Base-by-base conservation (phyloP, 2,797 vertebrate species). In the Muscicapa comitata region DNA sequence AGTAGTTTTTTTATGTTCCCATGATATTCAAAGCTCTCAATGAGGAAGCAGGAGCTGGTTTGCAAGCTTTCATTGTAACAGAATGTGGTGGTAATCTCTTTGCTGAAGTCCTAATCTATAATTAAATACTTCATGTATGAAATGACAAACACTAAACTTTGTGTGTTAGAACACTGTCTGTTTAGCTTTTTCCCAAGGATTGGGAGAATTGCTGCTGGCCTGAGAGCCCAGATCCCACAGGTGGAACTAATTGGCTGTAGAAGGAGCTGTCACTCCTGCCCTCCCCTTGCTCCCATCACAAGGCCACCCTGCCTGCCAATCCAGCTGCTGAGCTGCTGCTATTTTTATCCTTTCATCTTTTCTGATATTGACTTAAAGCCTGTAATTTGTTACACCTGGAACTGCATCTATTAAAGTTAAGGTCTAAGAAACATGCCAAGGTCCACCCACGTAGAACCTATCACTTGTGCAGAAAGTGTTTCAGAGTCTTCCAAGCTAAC, bases 351-450 rank as follows among this genome's bases (percentile, higher is more conserved):
- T 88, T 86, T 42, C 51, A 68, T 68, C 73, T 90, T 66, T 24
- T 31, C 72, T 67, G 51, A 61, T 92, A 77, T 65, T 65, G 65
- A 61, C 81, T 93, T 75, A 62, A 78, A 94, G 66, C 50, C 82
- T 88, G 33, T 92, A 63, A 82, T 54, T 88, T 92, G 58, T 92
- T 90, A 78, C 83, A 95, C 51, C 70, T 95, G 71, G 63, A 93
- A 71, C 29, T 71, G 53, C 80, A 79, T 62, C 86, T 90, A 57
- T 63, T 84, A 58, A 83, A 86, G 61, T n/a, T 72, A 38, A 43
- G 70, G 62, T 59, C 72, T 82, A 71, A 87, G 81, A 54, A 94
- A 89, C 33, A n/a, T 19, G 63, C 67, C 57, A 38, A 74, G 54
- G 66, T 93, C 76, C 73, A 73, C 55, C 81, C 51, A 90, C 37